Conservation (phyloP, 2,888 invertebrate species). For the Acleris literana region DNA sequence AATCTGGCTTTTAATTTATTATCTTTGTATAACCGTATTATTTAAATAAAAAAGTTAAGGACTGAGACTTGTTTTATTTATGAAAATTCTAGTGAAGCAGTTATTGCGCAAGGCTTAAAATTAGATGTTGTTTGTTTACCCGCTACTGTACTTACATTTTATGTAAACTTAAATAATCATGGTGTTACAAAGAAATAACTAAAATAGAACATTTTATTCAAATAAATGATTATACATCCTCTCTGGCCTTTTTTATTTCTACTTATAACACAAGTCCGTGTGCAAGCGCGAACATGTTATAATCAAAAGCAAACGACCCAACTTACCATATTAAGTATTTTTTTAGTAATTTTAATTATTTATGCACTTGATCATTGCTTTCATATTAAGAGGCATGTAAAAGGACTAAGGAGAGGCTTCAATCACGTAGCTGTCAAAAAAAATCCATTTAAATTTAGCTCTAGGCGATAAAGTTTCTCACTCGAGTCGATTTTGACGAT, state of each 20-base stretch:
- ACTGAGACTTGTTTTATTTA: constrained; percentile 81
- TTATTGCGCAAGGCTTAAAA: constrained; percentile 33
- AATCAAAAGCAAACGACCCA: no score
- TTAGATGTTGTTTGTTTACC: constrained; percentile 61
- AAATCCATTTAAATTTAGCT: no score
- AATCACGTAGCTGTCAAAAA: no score
- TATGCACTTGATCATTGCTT: no score
- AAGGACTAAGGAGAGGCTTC: no score
- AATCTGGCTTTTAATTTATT: constrained; percentile 83
- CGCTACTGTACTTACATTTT: constrained; percentile 54
- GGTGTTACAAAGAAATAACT: constrained; percentile 81
- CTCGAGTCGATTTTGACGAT: no score
- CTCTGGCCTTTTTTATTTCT: constrained; percentile 58
- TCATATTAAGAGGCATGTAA: no score
- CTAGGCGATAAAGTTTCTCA: no score
- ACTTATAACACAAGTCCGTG: neutral
- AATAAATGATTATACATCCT: constrained; percentile 80
- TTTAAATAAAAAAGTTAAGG: constrained; percentile 79
- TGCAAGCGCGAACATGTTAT: no score
- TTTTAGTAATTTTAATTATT: no score
- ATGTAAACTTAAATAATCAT: constrained; percentile 54
- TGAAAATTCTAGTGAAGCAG: constrained; percentile 60
- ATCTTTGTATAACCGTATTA: constrained; percentile 83
- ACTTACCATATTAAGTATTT: no score
- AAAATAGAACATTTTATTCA: constrained; percentile 79